phyloP scores from a whole-genome alignment of 1,140 invertebrate genomes.

The Cydia fagiglandana region DNA sequence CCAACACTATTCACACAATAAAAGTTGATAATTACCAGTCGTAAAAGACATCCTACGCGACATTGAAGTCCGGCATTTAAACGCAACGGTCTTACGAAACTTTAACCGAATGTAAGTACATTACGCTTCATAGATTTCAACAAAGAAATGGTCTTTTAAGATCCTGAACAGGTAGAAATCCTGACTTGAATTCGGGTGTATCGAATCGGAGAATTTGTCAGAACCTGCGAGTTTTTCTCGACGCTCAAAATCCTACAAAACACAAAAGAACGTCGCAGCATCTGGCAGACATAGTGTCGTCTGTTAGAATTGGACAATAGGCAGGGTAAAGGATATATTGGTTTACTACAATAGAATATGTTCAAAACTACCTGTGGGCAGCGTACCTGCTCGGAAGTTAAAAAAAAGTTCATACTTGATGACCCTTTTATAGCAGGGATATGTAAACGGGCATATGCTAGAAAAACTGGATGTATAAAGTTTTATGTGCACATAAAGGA shows the following conservation, averaged over 20 bases:
- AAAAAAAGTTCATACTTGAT: constrained; percentile 14
- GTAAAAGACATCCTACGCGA: constrained; percentile 6
- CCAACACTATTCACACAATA: constrained; percentile 21
- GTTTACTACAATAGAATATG: constrained; percentile 14
- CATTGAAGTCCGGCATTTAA: background rate
- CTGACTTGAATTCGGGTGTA: constrained; percentile 48
- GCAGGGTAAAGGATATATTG: constrained; percentile 29
- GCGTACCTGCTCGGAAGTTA: constrained; percentile 18
- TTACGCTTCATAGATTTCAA: background rate
- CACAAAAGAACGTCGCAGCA: constrained; percentile 52
- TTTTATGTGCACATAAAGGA: constrained; percentile 26
- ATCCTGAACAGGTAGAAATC: constrained; percentile 51
- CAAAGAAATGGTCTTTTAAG: background rate
- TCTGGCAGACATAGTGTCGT: constrained; percentile 63
- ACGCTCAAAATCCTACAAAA: constrained; percentile 32
- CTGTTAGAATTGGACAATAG: constrained; percentile 42
- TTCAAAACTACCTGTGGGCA: constrained; percentile 40
- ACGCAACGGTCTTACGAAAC: constrained; percentile 10
- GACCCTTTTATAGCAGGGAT: constrained; percentile 9
- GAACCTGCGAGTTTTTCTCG: constrained; percentile 45
- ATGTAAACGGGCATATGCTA: background rate
- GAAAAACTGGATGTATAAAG: background rate
- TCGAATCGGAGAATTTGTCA: constrained; percentile 44
- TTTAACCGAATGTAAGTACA: background rate
- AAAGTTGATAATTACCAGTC: constrained; percentile 13